Evolutionary conservation across 2,888 invertebrate genomes (phyloP).

Genomic region (Ormyrus rosae): DNA sequence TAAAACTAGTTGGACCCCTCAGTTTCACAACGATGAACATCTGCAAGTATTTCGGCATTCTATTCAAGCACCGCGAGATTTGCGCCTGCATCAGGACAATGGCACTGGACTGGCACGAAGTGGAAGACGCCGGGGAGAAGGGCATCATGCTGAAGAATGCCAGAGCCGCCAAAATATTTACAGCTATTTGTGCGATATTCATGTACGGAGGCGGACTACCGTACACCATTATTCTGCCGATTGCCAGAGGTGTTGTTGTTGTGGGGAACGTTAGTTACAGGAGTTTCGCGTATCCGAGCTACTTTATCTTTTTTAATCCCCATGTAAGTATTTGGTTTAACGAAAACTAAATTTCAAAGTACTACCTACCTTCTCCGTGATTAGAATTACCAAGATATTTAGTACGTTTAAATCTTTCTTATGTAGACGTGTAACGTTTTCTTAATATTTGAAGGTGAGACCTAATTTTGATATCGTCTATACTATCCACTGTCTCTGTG

Average conservation of each 20-base stretch:
- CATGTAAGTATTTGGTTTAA: slow-evolving; percentile 34
- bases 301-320: slow-evolving; percentile 61
- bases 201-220: slow-evolving; percentile 61
- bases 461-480: too few relatives aligned
- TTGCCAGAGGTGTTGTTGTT: slow-evolving; percentile 53
- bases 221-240: slow-evolving; percentile 60
- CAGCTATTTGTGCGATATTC: slow-evolving; percentile 56
- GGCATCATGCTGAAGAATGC: slow-evolving; percentile 62
- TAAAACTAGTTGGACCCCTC: too few relatives aligned
- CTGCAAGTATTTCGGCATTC: slow-evolving; percentile 39
- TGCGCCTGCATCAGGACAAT: slow-evolving; percentile 60
- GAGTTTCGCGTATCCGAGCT: slow-evolving; percentile 61
- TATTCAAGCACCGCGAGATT: slow-evolving; percentile 57
- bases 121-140: slow-evolving; percentile 47
- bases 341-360: background rate
- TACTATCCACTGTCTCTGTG: too few relatives aligned
- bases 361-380: background rate
- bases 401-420: too few relatives aligned
- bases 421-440: too few relatives aligned
- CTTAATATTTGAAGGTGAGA: too few relatives aligned
- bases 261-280: slow-evolving; percentile 59
- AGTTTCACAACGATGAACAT: too few relatives aligned
- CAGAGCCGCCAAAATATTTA: slow-evolving; percentile 58
- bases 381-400: too few relatives aligned
- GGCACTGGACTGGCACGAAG: slow-evolving; percentile 60